Evolutionary conservation across 2,888 invertebrate genomes (phyloP), one percentile per base, ranked within the genome.

Genomic region (Achlya flavicornis): DNA sequence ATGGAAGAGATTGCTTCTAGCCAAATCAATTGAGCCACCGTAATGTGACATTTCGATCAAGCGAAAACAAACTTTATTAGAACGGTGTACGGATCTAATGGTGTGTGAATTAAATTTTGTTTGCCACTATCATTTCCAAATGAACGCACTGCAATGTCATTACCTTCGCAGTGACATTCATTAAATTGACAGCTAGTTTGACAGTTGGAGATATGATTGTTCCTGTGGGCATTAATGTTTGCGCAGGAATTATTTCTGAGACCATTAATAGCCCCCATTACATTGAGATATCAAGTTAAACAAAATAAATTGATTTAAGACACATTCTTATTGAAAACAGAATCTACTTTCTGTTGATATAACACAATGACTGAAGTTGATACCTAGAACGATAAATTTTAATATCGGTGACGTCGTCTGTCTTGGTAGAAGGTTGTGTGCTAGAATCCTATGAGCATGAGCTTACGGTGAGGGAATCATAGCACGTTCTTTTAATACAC

Each of bases 151-250:
- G 70, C 75, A 78, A 81, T 80, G 85, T 88, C 92, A 87, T 92
- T 91, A 89, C 84, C 78, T 79, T 77, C 79, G 81, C 73, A 76
- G 80, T 81, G 86, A 81, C 84, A 77, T 83, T 86, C 86, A 88
- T 90, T 90, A 86, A 86, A 87, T 89, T 89, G 89, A 89, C 88
- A 86, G 79, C 72, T 77, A 81, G 79, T 86, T 86, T 86, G 87
- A 87, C 87, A 90, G 82, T 83, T 76, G 78, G 70, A 88, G 88
- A 88, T 88, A 88, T 80, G 82, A 80, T 84, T 87, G 85, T 84
- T 70, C 76, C 74, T 65, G 64, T 70, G 75, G 72, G 77, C 77
- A 80, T 82, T 85, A 85, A 87, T 83, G 86, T 75, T 76, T 70
- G 67, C 75, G 74, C 80, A 79, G 78, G 83, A 85, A 88, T 89